These are phyloP conservation scores for Nothocercus nigrocapillus DNA, from an alignment of 2,113 vertebrate species.

Conservation along the genomic window DNA sequence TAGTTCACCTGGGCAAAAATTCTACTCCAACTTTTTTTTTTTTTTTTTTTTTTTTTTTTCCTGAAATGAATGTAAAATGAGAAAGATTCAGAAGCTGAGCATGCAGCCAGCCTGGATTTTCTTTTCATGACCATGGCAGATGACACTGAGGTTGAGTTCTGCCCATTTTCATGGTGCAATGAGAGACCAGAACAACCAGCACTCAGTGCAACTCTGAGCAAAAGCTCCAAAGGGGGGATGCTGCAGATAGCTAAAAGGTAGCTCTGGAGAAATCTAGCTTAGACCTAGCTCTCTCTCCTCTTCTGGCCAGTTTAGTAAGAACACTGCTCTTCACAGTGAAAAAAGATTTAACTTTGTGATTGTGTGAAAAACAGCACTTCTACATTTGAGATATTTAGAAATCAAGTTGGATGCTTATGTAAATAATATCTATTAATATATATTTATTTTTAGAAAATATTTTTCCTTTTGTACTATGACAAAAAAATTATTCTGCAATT, in stretches of 20 bases:
- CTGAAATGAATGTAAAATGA: neutral
- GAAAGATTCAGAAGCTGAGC: neutral
- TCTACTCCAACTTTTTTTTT: neutral
- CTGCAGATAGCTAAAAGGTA: neutral
- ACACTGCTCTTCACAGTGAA: neutral
- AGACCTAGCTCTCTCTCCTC: neutral
- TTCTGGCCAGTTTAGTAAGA: neutral
- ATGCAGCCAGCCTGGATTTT: neutral
- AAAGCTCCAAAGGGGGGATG: neutral
- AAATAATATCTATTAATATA: constrained; percentile 28
- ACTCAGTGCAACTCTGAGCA: neutral
- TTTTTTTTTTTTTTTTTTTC: neutral
- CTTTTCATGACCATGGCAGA: neutral
- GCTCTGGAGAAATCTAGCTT: neutral
- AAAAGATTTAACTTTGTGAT: neutral
- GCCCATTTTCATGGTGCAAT: neutral
- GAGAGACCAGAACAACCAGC: neutral
- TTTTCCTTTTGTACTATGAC: neutral
- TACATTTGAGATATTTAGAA: neutral
- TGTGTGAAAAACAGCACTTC: neutral
- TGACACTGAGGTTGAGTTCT: neutral
- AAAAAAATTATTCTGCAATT: constrained; percentile 1
- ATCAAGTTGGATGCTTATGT: neutral
- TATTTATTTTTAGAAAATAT: neutral
- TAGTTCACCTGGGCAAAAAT: neutral